Conservation (phyloP, 2,113 vertebrate species). For the Sander lucioperca region DNA sequence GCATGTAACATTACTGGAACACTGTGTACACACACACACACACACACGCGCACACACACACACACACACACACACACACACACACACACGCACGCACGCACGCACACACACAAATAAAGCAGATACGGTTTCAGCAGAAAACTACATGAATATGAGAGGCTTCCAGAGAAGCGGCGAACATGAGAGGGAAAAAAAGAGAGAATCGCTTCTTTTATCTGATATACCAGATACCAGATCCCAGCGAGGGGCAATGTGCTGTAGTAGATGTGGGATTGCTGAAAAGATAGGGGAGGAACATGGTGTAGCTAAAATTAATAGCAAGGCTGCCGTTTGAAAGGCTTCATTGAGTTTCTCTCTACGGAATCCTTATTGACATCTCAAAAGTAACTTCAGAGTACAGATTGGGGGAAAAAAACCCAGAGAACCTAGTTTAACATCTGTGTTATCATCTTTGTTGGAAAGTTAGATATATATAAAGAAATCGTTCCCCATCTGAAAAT, state of each 20-base stretch:
- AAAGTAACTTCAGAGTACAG: slow-evolving; percentile 35
- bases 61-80: not conserved
- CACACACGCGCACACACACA: not conserved
- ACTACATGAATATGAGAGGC: slow-evolving; percentile 56
- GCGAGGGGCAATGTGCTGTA: slow-evolving; percentile 15
- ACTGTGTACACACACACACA: slow-evolving; percentile 3
- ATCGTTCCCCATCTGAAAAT: not conserved
- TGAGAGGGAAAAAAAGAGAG: not conserved
- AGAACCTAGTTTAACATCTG: slow-evolving; percentile 11
- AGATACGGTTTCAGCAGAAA: slow-evolving; percentile 52
- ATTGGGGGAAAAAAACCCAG: not conserved
- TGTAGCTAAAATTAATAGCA: slow-evolving; percentile 62
- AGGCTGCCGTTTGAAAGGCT: slow-evolving; percentile 41
- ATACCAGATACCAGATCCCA: slow-evolving; percentile 53
- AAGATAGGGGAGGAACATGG: slow-evolving; percentile 51
- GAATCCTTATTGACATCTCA: slow-evolving; percentile 37
- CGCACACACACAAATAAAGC: slow-evolving; percentile 24
- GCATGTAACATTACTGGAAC: slow-evolving; percentile 18
- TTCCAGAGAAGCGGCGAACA: slow-evolving; percentile 47
- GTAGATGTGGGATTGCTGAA: slow-evolving; percentile 36
- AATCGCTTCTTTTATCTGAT: slow-evolving; percentile 58
- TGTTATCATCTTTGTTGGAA: not conserved
- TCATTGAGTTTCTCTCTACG: slow-evolving; percentile 30
- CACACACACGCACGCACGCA: not conserved
- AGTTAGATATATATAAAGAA: not conserved